Evolutionary conservation across 2,888 invertebrate species (phyloP).

Genomic region (Drosophila leonis): DNA sequence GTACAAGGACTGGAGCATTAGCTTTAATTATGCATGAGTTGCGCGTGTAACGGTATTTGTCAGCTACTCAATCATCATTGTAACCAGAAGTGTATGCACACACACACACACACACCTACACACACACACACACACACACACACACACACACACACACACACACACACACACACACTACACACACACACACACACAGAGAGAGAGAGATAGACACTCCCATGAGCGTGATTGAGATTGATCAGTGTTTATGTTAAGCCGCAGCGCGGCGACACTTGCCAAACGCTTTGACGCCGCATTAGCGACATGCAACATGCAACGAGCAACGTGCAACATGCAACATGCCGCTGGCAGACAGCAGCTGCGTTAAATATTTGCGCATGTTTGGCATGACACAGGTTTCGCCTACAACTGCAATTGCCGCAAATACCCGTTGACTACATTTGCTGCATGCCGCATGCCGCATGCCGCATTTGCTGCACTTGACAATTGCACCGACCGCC

Average conservation of each 20-base stretch:
- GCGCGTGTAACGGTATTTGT: conserved; percentile 17
- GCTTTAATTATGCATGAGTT: conserved; percentile 35
- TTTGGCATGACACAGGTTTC: conserved; percentile 35
- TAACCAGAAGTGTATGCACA: conserved; percentile 30
- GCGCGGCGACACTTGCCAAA: conserved; percentile 29
- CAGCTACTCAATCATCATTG: conserved; percentile 45
- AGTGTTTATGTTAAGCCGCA: conserved; percentile 53
- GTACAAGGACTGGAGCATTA: neutral
- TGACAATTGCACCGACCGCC: conserved; percentile 41
- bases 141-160: conserved; percentile 20
- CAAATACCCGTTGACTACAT: conserved; percentile 23
- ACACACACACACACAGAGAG: conserved; percentile 7
- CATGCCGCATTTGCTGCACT: conserved; percentile 13
- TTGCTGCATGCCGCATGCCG: conserved; percentile 20
- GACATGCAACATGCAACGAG: conserved; percentile 6
- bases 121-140: conserved; percentile 9
- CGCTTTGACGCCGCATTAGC: conserved; percentile 26
- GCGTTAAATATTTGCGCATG: conserved; percentile 43
- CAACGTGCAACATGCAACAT: conserved; percentile 12
- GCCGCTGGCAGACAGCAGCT: conserved; percentile 24
- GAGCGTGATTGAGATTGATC: conserved; percentile 53
- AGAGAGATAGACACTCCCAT: neutral
- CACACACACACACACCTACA: conserved; percentile 12
- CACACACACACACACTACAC: conserved; percentile 23
- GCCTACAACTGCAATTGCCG: neutral